Evolutionary conservation across 2,113 vertebrate genomes (phyloP), one percentile per base, ranked within the genome.

Genomic region (Columba livia): DNA sequence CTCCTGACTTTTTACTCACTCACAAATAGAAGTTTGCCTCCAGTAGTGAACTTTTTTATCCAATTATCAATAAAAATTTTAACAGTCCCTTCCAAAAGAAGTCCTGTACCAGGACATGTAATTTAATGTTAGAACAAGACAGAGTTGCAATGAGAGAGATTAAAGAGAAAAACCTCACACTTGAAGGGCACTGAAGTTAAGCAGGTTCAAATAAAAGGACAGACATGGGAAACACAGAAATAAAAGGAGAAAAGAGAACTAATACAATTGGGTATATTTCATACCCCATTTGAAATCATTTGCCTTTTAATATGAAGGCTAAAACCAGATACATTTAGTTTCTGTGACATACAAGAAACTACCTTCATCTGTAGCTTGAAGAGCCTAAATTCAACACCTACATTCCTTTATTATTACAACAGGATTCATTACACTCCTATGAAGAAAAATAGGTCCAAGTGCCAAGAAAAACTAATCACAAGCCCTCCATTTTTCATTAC

Each of bases 401-500:
- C 75, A 69, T 90, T 90, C 90, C 65, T 74, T 90, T 83, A 66
- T 47, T 62, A 57, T 72, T 67, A 74, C 42, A 88, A 47, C 12
- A 83, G 25, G 47, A 60, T 74, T 90, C 66, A 81, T 75, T 77
- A 71, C n/a, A 94, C 21, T 71, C 25, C 65, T 53, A 60, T 44
- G 60, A 71, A 66, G 88, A 93, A 90, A 95, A 88, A 70, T 70
- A 91, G 51, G 72, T n/a, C 12, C 71, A 66, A 69, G 38, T 18
- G 53, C 72, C 89, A 93, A 94, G 64, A 94, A 94, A 96, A 91
- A 70, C 21, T 87, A 77, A 94, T 73, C 72, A 84, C 0, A 9
- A 70, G 24, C 19, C 65, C 24, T 93, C 42, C 1, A 0, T 67
- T 79, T 95, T 72, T 90, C 94, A 92, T 84, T 92, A 95, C 51